phyloP scores from a whole-genome alignment of 2,888 invertebrate species.

The Tetranychus truncatus region DNA sequence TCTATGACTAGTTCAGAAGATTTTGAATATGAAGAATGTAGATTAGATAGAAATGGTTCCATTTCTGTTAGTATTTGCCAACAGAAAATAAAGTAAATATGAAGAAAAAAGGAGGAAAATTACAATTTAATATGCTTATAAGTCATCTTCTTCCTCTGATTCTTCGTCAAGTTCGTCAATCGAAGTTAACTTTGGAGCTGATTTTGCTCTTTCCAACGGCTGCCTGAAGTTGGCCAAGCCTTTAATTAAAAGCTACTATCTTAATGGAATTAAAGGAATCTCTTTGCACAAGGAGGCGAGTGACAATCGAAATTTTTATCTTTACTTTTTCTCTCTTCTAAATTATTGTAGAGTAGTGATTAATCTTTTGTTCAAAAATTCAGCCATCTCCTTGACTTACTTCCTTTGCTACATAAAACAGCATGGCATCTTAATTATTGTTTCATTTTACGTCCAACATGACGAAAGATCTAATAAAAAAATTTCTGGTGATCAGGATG shows the following conservation, averaged over 20 bases:
- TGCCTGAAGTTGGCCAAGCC: slow-evolving; percentile 42
- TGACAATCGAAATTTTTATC: slow-evolving; percentile 79
- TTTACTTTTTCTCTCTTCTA: slow-evolving; percentile 78
- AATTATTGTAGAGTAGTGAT: slow-evolving; percentile 68
- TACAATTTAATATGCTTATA: no score
- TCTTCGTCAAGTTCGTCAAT: slow-evolving; percentile 81
- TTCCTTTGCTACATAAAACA: slow-evolving; percentile 77
- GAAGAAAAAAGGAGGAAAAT: no score
- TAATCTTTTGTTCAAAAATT: slow-evolving; percentile 47
- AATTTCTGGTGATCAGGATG: slow-evolving; percentile 66
- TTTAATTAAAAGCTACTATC: slow-evolving; percentile 32
- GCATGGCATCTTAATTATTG: slow-evolving; percentile 95
- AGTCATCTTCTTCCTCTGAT: slow-evolving; percentile 24
- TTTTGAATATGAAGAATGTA: not conserved
- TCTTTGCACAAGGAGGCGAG: slow-evolving; percentile 46
- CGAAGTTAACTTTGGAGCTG: slow-evolving; percentile 85
- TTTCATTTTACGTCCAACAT: slow-evolving; percentile 82
- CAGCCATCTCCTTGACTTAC: slow-evolving; percentile 43
- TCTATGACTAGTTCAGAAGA: not conserved
- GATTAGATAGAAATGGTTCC: not conserved
- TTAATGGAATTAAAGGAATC: slow-evolving; percentile 36
- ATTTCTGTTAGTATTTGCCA: not conserved
- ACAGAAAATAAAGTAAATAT: not conserved
- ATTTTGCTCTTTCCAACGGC: slow-evolving; percentile 80
- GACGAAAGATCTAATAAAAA: slow-evolving; percentile 56